phyloP scores from a whole-genome alignment of 1,140 invertebrate species.

The Portunus trituberculatus region DNA sequence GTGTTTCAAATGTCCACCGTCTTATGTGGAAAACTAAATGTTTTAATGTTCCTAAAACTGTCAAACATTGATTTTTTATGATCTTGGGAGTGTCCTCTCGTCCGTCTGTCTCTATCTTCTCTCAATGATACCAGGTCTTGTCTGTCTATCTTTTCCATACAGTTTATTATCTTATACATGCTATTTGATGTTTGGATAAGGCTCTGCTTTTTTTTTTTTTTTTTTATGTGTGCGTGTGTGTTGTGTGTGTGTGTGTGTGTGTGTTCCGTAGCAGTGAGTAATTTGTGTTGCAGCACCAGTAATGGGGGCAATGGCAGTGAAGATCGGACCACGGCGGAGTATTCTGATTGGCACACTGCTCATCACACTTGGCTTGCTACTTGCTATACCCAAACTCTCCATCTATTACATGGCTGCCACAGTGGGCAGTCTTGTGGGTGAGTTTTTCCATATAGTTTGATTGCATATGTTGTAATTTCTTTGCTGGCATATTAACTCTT shows the following conservation, averaged over 20 bases:
- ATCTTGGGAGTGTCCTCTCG: no score
- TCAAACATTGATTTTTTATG: no score
- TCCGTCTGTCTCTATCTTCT: no score
- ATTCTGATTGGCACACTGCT: neutral
- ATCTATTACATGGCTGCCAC: slow-evolving; percentile 46
- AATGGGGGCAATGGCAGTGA: slow-evolving; percentile 43
- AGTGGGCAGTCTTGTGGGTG: slow-evolving; percentile 55
- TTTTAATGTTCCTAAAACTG: no score
- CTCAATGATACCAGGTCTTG: no score
- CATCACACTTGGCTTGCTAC: neutral
- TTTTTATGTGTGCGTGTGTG: neutral
- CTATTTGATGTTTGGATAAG: no score
- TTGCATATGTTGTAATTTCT: no score
- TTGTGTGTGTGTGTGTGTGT: neutral
- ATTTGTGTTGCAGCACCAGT: slow-evolving; percentile 1
- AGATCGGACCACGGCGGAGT: slow-evolving; percentile 36
- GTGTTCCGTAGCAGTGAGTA: neutral
- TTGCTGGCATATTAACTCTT: neutral
- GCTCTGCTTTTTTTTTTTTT: no score
- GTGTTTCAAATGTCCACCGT: no score
- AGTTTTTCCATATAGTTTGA: neutral
- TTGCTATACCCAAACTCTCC: slow-evolving; percentile 28
- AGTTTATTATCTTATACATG: no score
- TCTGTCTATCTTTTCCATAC: no score
- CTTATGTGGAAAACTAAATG: no score